Evolutionary conservation across 2,888 invertebrate species (phyloP).

Genomic region (Mimas tiliae): DNA sequence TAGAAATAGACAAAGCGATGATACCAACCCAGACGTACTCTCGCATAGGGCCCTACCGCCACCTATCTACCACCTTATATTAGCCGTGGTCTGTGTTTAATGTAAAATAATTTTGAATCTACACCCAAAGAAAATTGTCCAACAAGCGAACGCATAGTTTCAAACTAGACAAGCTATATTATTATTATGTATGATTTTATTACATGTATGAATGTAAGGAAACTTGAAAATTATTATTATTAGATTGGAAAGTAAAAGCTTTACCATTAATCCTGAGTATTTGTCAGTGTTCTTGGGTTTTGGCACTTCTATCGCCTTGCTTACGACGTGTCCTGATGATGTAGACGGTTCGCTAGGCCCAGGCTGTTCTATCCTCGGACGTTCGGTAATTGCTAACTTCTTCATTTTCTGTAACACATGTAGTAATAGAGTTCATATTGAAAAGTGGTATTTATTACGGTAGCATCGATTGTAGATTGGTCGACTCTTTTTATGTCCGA

Average conservation of each 20-base stretch:
- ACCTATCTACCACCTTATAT: no score
- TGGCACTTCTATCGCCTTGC: constrained; percentile 71
- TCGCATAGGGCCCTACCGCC: no score
- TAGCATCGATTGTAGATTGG: no score
- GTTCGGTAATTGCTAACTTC: constrained; percentile 40
- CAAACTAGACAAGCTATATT: no score
- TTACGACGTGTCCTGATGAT: constrained; percentile 50
- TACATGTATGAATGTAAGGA: neutral
- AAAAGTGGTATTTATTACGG: neutral
- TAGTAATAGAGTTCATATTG: neutral
- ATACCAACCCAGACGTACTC: no score
- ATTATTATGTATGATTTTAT: constrained; percentile 29
- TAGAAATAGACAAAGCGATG: no score
- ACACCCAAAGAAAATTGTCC: no score
- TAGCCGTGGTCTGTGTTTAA: no score
- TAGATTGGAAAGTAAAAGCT: neutral
- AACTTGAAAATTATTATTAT: no score
- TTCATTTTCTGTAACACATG: constrained; percentile 57
- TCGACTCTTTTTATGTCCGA: no score
- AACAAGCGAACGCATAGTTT: no score
- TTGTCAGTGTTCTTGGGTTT: constrained; percentile 57
- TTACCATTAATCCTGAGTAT: constrained; percentile 70
- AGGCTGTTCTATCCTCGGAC: constrained; percentile 40
- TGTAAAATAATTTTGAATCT: no score
- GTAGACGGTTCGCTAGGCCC: constrained; percentile 45